phyloP scores from a whole-genome alignment of 1,140 invertebrate species.

The Ceratina australensis region DNA sequence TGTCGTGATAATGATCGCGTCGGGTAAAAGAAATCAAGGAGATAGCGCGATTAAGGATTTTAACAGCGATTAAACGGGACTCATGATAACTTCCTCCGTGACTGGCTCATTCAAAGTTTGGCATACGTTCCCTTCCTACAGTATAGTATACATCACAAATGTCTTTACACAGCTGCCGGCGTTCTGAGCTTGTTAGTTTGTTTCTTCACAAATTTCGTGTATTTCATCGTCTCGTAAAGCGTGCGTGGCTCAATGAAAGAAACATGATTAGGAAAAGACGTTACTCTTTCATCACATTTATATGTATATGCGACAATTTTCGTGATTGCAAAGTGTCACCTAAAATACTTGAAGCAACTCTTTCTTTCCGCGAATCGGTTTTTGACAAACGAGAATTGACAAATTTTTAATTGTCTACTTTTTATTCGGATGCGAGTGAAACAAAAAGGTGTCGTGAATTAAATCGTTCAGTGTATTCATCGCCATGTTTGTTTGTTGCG shows the following conservation, averaged over 20 bases:
- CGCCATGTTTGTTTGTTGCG: slow-evolving; percentile 52
- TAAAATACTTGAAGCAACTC: neutral
- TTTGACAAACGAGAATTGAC: neutral
- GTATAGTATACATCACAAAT: slow-evolving; percentile 6
- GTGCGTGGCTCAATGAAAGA: neutral
- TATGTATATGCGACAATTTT: too few relatives aligned
- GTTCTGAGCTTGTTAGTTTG: slow-evolving; percentile 21
- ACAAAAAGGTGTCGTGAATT: slow-evolving; percentile 37
- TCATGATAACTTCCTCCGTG: slow-evolving; percentile 60
- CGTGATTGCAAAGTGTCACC: too few relatives aligned
- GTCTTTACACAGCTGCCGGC: slow-evolving; percentile 36
- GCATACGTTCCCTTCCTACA: neutral
- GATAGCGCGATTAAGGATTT: slow-evolving; percentile 61
- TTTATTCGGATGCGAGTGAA: neutral
- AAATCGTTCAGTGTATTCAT: slow-evolving; percentile 58
- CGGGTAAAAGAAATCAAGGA: slow-evolving; percentile 59
- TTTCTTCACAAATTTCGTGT: slow-evolving; percentile 27
- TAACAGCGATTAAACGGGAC: slow-evolving; percentile 56
- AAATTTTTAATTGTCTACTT: slow-evolving; percentile 6
- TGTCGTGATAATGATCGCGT: slow-evolving; percentile 61
- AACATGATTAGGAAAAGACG: neutral
- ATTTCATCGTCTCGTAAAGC: neutral
- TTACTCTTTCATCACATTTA: too few relatives aligned
- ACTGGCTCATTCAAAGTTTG: slow-evolving; percentile 24
- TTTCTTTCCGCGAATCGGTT: neutral